Conservation (phyloP, 2,797 vertebrate genomes). For the Melanotaenia maccullochi region DNA sequence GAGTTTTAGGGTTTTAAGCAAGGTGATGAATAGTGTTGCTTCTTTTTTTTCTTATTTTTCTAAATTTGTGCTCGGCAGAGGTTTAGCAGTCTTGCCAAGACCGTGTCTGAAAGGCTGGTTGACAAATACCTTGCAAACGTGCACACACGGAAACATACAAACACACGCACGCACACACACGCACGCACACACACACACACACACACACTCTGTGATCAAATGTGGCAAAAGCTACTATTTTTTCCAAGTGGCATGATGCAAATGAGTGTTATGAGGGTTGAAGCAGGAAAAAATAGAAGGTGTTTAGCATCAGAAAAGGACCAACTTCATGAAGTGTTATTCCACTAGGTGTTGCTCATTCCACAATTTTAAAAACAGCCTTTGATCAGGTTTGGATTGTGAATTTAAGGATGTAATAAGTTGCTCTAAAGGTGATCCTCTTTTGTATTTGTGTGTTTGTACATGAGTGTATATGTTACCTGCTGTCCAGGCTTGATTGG, state of each 20-base stretch:
- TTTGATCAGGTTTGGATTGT: slow-evolving; percentile 28
- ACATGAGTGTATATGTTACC: slow-evolving; percentile 79
- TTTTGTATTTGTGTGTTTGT: slow-evolving; percentile 24
- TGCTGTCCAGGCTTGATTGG: slow-evolving; percentile 98
- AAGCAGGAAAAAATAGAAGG: slow-evolving; percentile 23
- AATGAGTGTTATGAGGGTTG: slow-evolving; percentile 50
- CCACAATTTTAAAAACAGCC: slow-evolving; percentile 45
- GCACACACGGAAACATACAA: slow-evolving; percentile 25
- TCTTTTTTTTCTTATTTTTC: slow-evolving; percentile 30
- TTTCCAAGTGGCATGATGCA: slow-evolving; percentile 50
- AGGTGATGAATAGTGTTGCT: slow-evolving; percentile 72
- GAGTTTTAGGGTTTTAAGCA: slow-evolving; percentile 59
- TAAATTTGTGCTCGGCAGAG: slow-evolving; percentile 53
- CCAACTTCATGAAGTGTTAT: slow-evolving; percentile 35
- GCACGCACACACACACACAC: slow-evolving; percentile 16
- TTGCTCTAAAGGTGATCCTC: slow-evolving; percentile 21
- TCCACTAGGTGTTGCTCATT: slow-evolving; percentile 74
- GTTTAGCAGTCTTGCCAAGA: slow-evolving; percentile 57
- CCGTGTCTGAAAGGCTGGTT: slow-evolving; percentile 64
- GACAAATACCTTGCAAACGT: slow-evolving; percentile 62
- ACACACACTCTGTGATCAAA: slow-evolving; percentile 12
- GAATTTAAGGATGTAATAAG: slow-evolving; percentile 44
- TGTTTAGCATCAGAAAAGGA: slow-evolving; percentile 41
- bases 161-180: slow-evolving; percentile 14
- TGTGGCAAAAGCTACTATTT: slow-evolving; percentile 44